Conservation (phyloP, 2,113 vertebrate species). For the Nycticorax nycticorax region DNA sequence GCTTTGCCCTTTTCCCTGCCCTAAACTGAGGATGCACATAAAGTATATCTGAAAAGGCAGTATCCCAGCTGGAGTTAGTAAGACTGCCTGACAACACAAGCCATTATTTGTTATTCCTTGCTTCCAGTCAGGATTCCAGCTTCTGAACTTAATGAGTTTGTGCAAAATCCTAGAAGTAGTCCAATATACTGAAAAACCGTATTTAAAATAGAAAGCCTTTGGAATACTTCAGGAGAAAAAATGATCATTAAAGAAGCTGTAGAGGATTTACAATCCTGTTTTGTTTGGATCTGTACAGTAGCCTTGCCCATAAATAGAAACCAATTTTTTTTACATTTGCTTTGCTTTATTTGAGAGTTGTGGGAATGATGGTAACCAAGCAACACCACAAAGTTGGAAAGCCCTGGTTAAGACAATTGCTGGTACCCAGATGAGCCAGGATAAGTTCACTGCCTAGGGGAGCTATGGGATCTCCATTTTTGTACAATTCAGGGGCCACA, state of each 20-base stretch:
- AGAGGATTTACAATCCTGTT: constrained; percentile 15
- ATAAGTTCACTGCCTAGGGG: background rate
- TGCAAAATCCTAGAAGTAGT: background rate
- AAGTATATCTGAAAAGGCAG: background rate
- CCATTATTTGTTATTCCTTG: background rate
- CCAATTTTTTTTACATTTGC: background rate
- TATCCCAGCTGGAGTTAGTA: background rate
- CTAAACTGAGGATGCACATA: background rate
- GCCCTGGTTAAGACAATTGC: constrained; percentile 49
- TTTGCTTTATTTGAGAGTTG: constrained; percentile 50
- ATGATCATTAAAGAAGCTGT: background rate
- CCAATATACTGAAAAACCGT: background rate
- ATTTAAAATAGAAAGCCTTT: background rate
- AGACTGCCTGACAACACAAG: background rate
- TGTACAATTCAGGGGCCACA: background rate
- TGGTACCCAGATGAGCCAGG: constrained; percentile 44
- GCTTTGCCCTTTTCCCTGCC: background rate
- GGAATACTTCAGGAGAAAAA: background rate
- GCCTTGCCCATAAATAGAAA: background rate
- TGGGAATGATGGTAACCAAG: constrained; percentile 60
- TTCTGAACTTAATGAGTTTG: background rate
- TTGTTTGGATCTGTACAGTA: constrained; percentile 21
- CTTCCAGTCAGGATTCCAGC: background rate
- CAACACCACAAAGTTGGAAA: constrained; percentile 55
- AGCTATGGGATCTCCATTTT: background rate